phyloP scores from a whole-genome alignment of 2,888 invertebrate genomes.

The Schizotus pectinicornis region DNA sequence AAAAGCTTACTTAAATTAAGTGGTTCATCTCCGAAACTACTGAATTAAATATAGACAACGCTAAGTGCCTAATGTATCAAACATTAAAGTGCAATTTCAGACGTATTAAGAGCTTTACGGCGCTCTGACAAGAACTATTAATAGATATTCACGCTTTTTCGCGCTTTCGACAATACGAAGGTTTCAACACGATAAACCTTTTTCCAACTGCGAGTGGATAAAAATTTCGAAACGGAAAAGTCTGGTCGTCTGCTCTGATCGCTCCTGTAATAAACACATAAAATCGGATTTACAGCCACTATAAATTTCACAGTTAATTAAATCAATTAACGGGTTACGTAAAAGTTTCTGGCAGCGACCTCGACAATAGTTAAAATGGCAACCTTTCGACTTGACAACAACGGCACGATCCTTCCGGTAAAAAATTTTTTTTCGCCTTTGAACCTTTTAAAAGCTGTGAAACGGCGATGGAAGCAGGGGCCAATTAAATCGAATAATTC shows the following conservation, averaged over 20 bases:
- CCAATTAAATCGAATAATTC: constrained; percentile 17
- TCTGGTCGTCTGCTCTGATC: constrained; percentile 9
- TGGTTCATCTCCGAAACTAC: constrained; percentile 23
- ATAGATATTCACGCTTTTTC: constrained; percentile 22
- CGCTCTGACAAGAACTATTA: constrained; percentile 24
- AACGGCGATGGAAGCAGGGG: neutral
- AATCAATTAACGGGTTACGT: constrained; percentile 11
- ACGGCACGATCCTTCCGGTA: constrained; percentile 15
- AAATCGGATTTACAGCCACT: constrained; percentile 19
- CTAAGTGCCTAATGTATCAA: constrained; percentile 31
- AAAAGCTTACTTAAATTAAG: constrained; percentile 24
- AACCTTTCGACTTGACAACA: constrained; percentile 23
- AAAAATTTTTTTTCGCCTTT: constrained; percentile 2
- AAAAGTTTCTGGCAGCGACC: constrained; percentile 1
- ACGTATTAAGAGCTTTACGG: constrained; percentile 26
- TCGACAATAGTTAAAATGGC: constrained; percentile 5
- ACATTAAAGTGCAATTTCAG: constrained; percentile 29
- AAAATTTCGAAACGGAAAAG: neutral
- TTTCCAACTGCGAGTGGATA: constrained; percentile 9
- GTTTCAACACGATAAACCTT: constrained; percentile 18
- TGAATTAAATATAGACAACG: constrained; percentile 29
- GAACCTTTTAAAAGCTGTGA: neutral
- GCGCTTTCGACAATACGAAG: constrained; percentile 11
- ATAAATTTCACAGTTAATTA: constrained; percentile 25
- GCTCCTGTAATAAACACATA: constrained; percentile 18